Evolutionary conservation across 1,140 invertebrate species (phyloP), one percentile per base, ranked within the genome.

Genomic region (Tyrophagus putrescentiae): DNA sequence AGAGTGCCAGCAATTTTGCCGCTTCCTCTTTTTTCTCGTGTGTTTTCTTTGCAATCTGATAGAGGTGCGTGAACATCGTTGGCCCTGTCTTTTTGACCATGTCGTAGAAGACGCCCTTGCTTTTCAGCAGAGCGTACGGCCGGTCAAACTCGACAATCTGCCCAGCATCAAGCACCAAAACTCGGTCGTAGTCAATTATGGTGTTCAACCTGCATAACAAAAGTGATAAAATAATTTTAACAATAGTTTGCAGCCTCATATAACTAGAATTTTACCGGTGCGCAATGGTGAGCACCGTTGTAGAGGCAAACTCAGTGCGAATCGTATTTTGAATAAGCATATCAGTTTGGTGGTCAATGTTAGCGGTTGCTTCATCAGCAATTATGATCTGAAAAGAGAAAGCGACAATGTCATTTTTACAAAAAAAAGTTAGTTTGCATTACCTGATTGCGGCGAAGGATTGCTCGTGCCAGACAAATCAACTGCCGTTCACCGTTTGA

Each of bases 361-460:
- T 69, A 18, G 71, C 70, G n/a, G 71, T 72, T 4, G 71, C 71
- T 59, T 72, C 71, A 62, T 72, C 71, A 33, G 72, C 66, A 23
- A 72, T 63, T n/a, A n/a, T n/a, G n/a, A n/a, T n/a, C n/a, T n/a
- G n/a, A n/a, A n/a, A n/a, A n/a, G n/a, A n/a, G n/a, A n/a, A n/a
- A n/a, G n/a, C n/a, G n/a, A n/a, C n/a, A n/a, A n/a, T n/a, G n/a
- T n/a, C n/a, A n/a, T n/a, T n/a, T n/a, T n/a, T n/a, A n/a, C n/a
- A n/a, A n/a, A n/a, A n/a, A 97, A 18, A 83, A 65, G 90, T n/a
- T n/a, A n/a, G n/a, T n/a, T n/a, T n/a, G n/a, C 7, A 97, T 72
- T 61, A 97, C 84, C 82, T 86, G 87, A 16, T 87, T 80, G 72
- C 86, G 87, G 57, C 86, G 82, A 4, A 98, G 75, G 32, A 93